phyloP scores from a whole-genome alignment of 1,140 invertebrate genomes.

The Frieseomelitta varia region DNA sequence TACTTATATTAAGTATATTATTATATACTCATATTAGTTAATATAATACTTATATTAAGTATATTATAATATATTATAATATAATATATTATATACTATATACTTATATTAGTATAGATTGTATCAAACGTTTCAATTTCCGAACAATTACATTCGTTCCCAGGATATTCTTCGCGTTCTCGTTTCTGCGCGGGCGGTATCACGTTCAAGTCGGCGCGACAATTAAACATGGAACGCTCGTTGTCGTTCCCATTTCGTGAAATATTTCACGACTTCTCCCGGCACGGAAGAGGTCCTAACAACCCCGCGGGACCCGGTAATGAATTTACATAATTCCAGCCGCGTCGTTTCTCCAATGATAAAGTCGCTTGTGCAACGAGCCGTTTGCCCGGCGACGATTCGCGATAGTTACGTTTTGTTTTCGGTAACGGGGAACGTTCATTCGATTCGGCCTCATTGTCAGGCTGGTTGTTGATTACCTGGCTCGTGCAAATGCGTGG shows the following conservation, averaged over 20 bases:
- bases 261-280: constrained; percentile 18
- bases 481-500: constrained; percentile 55
- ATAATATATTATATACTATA: no score
- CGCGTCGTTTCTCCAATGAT: neutral
- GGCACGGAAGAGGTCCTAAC: constrained; percentile 2
- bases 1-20: neutral
- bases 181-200: neutral
- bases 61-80: no score
- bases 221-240: neutral
- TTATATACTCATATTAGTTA: no score
- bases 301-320: neutral
- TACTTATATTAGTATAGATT: no score
- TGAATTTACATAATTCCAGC: constrained; percentile 45
- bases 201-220: neutral
- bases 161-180: neutral
- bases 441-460: constrained; percentile 43
- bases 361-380: neutral
- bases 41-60: no score
- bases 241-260: neutral
- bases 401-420: constrained; percentile 50
- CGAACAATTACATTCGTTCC: neutral
- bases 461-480: constrained; percentile 62
- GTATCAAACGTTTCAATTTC: neutral
- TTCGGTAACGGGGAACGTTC: constrained; percentile 51
- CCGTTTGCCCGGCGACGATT: constrained; percentile 20